These are phyloP conservation scores for Apostichopus japonicus DNA, from an alignment of 35 echinoderm and acorn worm species.

Conservation along the genomic window DNA sequence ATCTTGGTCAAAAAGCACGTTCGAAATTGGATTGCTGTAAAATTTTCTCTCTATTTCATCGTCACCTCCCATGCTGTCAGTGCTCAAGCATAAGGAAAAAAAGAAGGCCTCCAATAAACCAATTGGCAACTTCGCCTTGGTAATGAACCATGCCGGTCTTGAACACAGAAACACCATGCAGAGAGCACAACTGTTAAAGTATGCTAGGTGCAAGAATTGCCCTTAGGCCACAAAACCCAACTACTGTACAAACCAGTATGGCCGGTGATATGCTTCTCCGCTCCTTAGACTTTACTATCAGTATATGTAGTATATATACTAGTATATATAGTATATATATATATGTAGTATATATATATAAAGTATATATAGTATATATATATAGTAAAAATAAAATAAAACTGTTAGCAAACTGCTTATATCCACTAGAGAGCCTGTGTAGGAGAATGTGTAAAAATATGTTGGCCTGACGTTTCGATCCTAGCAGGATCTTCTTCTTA, in stretches of 20 bases:
- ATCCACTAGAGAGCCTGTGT: too few species aligned
- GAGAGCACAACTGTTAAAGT: slow-evolving; percentile 9
- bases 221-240: background rate
- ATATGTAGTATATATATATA: too few species aligned
- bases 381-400: too few species aligned
- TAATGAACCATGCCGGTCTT: slow-evolving; percentile 11
- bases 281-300: background rate
- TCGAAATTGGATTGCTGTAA: slow-evolving; percentile 26
- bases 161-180: background rate
- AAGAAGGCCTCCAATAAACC: background rate
- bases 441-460: too few species aligned
- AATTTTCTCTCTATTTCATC: slow-evolving; percentile 18
- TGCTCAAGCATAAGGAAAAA: background rate
- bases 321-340: too few species aligned
- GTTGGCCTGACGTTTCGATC: too few species aligned
- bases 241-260: too few species aligned
- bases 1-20: slow-evolving; percentile 50
- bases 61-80: slow-evolving; percentile 46
- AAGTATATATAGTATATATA: too few species aligned
- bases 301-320: too few species aligned
- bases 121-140: slow-evolving; percentile 26
- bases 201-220: slow-evolving; percentile 18
- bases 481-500: too few species aligned
- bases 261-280: background rate
- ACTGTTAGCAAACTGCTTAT: too few species aligned